Base-by-base conservation (phyloP, 2,888 invertebrate species). In the Agrenia bidenticulata region DNA sequence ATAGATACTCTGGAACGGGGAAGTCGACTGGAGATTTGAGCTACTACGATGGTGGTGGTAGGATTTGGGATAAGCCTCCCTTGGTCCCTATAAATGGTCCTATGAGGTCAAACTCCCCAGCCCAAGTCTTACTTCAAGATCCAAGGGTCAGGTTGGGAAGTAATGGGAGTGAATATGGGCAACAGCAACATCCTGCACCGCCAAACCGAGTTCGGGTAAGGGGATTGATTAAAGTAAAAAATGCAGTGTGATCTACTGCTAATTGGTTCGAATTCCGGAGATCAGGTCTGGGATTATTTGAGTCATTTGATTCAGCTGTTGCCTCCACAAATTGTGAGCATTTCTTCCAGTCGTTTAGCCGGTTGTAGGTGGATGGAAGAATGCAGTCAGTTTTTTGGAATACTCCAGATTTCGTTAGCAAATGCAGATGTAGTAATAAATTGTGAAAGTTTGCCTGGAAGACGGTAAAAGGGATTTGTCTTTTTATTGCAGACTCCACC, bases 401-500 rank as follows among this genome's bases (percentile, higher is more conserved):
- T 57, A 55, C 42, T 55, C 32, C 32, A 32, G 32, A 32, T 32
- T 32, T 7, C 4, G 32, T 7, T 32, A 32, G 11, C 5, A 32
- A 32, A 32, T 32, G 32, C 32, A 32, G 32, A 32, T 45, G 54
- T 21, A 39, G 26, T 55, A 55, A 66, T 63, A 59, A 61, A 66
- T 26, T 37, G 61, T 56, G 55, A 67, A 54, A 61, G 57, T 61
- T 58, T 56, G 59, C 59, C 39, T 63, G 62, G 55, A 56, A 45
- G 32, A n/a, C 39, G 7, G 9, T 39, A 11, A 45, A 45, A 45
- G 5, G 45, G 15, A 17, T 45, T 45, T 45, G n/a, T 19, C n/a
- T 45, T 45, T 51, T 24, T 63, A 55, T 65, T 69, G 69, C 83
- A 90, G 87, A 89, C 90, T 24, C 89, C 90, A 60, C 89, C 90